Evolutionary conservation across 2,113 vertebrate species (phyloP).

Genomic region (Microcebus ravelobensis): DNA sequence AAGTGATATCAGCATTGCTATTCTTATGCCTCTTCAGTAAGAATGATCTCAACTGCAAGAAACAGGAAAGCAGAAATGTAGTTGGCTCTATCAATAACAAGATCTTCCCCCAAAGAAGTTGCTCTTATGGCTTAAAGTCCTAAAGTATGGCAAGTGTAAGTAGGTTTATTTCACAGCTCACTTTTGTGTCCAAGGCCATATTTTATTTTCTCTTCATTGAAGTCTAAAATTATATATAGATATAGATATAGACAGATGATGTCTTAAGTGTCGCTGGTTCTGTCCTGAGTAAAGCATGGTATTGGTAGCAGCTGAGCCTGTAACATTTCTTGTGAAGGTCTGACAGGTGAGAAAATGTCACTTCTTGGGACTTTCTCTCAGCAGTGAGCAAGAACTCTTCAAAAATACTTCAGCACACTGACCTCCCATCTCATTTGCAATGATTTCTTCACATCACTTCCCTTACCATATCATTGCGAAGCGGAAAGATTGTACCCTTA

Average conservation of each 20-base stretch:
- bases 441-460: neutral
- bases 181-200: neutral
- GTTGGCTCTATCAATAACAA: neutral
- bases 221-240: neutral
- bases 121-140: neutral
- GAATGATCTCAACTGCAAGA: neutral
- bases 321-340: neutral
- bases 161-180: neutral
- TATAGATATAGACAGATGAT: neutral
- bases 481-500: neutral
- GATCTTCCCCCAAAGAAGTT: neutral
- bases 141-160: neutral
- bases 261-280: neutral
- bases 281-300: neutral
- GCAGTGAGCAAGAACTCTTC: neutral
- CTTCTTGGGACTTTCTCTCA: neutral
- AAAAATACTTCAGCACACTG: fast-evolving
- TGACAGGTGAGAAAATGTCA: neutral
- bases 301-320: neutral
- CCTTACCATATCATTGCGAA: neutral
- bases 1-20: neutral
- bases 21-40: neutral
- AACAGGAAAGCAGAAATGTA: neutral
- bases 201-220: neutral
- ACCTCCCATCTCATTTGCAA: neutral